Percentiles rank a stretch among this genome's conserved stretches.
Conservation (phyloP, 1,140 invertebrate species). For the Eubasilissa regina region DNA sequence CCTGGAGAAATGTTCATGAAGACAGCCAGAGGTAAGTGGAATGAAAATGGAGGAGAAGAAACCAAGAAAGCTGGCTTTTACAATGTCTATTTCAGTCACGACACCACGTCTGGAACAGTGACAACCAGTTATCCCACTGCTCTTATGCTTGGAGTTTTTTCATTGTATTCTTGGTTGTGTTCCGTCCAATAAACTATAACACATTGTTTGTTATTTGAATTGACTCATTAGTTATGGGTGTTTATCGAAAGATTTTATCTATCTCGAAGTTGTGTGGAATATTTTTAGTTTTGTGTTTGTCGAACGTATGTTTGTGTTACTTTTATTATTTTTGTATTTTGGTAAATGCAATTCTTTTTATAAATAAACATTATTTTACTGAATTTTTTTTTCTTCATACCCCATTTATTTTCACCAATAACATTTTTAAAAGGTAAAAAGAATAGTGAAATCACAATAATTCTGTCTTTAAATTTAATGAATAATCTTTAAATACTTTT, state of each 20-base stretch:
- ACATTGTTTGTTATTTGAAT: constrained; percentile 31
- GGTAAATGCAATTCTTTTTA: constrained; percentile 36
- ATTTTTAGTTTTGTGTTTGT: constrained; percentile 54
- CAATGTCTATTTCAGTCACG: constrained; percentile 66
- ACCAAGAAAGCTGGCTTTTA: constrained; percentile 69
- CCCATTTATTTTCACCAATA: constrained; percentile 30
- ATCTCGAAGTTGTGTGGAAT: constrained; percentile 32
- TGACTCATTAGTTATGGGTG: constrained; percentile 6
- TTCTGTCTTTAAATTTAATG: neutral
- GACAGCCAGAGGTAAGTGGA: constrained; percentile 88
- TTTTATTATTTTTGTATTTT: constrained; percentile 49
- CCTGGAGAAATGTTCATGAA: constrained; percentile 83
- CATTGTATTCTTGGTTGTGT: constrained; percentile 53
- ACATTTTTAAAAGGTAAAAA: constrained; percentile 37
- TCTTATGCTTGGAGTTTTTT: constrained; percentile 52
- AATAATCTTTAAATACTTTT: constrained; percentile 6
- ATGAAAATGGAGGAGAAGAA: constrained; percentile 66
- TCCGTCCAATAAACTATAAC: constrained; percentile 38
- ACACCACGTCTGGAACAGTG: constrained; percentile 9
- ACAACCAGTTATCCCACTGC: constrained; percentile 14
- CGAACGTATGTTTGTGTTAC: constrained; percentile 49
- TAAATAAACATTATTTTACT: constrained; percentile 45
- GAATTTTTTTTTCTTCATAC: constrained; percentile 46
- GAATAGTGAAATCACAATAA: constrained; percentile 42
- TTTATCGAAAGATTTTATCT: neutral